Evolutionary conservation across 2,797 vertebrate genomes (phyloP), one percentile per base, ranked within the genome.

Genomic region (Spondyliosoma cantharus): DNA sequence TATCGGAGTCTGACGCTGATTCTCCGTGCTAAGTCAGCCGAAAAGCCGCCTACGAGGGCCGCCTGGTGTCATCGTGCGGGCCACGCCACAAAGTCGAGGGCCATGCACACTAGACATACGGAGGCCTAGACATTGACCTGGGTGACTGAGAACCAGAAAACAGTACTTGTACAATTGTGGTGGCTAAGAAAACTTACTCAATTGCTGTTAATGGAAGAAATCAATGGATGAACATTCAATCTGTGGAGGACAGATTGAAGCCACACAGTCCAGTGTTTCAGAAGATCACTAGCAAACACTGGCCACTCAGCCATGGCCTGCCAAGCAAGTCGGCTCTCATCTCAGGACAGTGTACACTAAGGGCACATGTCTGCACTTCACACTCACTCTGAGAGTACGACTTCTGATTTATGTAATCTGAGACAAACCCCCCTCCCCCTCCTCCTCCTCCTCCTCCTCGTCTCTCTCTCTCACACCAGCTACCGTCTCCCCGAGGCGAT

Each of bases 371-470:
- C 57, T 59, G 11, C 9, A 54, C 50, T 52, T 75, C 69, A 80
- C 73, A 70, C 57, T 77, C 43, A 13, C 53, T 60, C 75, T 45
- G 60, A 76, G 50, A 60, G 59, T 76, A 66, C 42, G 32, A 80
- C 80, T 85, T 86, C 50, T 83, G 75, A 76, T 73, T 80, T 74
- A 19, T 83, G 77, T 81, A 85, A 84, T 81, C 62, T 13, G 52
- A 71, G 25, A 68, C 57, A 2, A 66, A 43, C 16, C 20, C 43
- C 37, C 13, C 17, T 2, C 46, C 16, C 8, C 3, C 22, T 0
- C 1, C 4, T 20, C 2, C 43, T 49, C 22, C 32, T 37, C 7
- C 32, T 37, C 32, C 32, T 37, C 32, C 20, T 19, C 17, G 22
- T 2, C 16, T n/a, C 17, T 1, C 20, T 7, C 16, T n/a, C 15